These are phyloP conservation scores for Mesocricetus auratus DNA, from an alignment of 2,113 vertebrate genomes.

Conservation along the genomic window DNA sequence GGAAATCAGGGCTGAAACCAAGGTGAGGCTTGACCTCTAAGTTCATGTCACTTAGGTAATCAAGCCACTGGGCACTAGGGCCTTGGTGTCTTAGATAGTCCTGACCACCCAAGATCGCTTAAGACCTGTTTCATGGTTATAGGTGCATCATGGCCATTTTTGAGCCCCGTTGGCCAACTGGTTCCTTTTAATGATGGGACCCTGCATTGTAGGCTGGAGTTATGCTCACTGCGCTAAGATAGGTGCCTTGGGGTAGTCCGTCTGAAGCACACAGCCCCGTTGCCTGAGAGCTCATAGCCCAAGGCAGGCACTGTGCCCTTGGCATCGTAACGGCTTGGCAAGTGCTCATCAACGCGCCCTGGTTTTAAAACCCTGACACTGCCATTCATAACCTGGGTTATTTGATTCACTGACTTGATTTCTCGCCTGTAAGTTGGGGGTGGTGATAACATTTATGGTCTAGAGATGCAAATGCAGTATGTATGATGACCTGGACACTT, in stretches of 20 bases:
- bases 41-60: not conserved
- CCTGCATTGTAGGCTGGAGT: rapidly evolving
- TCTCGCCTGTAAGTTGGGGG: not conserved
- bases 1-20: not conserved
- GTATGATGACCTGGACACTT: not conserved
- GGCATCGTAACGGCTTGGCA: not conserved
- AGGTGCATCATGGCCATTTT: not conserved
- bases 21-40: not conserved
- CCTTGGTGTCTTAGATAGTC: not conserved
- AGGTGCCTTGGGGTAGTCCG: not conserved
- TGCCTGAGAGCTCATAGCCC: not conserved
- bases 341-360: too few species aligned
- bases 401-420: not conserved
- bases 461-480: not conserved
- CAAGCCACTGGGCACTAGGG: not conserved
- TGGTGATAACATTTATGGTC: not conserved
- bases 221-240: not conserved
- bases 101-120: not conserved
- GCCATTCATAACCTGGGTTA: not conserved
- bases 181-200: not conserved
- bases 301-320: not conserved
- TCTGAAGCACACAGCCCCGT: not conserved
- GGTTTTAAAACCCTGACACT: not conserved
- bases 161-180: not conserved
- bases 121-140: not conserved